phyloP scores from a whole-genome alignment of 2,797 vertebrate genomes.

The Rhodeus uyekii region DNA sequence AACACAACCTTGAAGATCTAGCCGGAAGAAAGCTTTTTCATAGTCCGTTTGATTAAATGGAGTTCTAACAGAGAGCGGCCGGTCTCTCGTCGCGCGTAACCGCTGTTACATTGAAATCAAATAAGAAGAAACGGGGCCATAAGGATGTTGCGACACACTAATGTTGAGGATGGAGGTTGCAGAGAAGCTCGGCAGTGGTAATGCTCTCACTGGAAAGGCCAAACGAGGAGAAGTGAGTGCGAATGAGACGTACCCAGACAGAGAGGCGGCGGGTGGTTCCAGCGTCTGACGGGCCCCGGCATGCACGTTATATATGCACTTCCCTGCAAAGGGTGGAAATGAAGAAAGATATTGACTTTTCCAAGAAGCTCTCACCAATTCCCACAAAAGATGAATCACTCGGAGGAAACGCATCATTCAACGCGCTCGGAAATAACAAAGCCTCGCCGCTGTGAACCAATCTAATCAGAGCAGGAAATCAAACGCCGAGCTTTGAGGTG shows the following conservation, averaged over 20 bases:
- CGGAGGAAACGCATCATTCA: constrained; percentile 12
- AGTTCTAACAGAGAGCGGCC: neutral
- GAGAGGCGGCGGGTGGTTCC: constrained; percentile 96
- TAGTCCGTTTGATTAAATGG: constrained; percentile 24
- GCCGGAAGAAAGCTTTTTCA: constrained; percentile 24
- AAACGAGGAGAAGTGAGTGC: no score
- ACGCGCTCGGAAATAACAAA: neutral
- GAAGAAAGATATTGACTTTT: constrained; percentile 52
- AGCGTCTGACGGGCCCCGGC: constrained; percentile 97
- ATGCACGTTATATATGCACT: constrained; percentile 98
- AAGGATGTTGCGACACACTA: no score
- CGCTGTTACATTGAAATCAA: constrained; percentile 21
- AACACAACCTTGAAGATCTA: constrained; percentile 28
- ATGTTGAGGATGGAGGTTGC: neutral
- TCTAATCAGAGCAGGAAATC: neutral
- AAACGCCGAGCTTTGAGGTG: neutral
- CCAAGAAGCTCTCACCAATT: constrained; percentile 19
- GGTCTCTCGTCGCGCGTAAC: no score
- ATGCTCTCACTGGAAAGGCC: neutral
- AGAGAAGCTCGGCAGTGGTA: neutral
- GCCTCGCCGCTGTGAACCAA: constrained; percentile 5
- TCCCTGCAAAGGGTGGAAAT: constrained; percentile 76
- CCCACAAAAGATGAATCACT: constrained; percentile 1
- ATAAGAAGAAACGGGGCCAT: constrained; percentile 27
- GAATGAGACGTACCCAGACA: constrained; percentile 84